phyloP scores from a whole-genome alignment of 2,113 vertebrate genomes.

The Holacanthus passer region DNA sequence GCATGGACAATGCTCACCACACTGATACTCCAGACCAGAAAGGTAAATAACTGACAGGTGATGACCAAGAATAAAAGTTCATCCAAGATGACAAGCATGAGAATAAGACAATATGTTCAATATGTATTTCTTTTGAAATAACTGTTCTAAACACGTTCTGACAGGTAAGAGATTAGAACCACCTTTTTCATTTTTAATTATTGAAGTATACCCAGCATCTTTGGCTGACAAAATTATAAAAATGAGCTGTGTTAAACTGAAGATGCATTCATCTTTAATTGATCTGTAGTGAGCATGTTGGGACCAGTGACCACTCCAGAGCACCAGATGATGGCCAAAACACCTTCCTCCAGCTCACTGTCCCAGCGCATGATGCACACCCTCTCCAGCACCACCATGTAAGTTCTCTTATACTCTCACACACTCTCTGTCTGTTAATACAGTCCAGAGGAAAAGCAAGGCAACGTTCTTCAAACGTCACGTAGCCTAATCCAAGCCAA shows the following conservation, averaged over 20 bases:
- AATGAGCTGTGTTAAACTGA: background rate
- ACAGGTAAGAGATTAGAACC: background rate
- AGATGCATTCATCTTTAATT: background rate
- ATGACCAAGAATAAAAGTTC: background rate
- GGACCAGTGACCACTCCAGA: conserved; percentile 95
- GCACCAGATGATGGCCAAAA: conserved; percentile 90
- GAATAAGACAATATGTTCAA: background rate
- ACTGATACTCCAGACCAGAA: conserved; percentile 86
- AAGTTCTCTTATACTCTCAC: conserved; percentile 53
- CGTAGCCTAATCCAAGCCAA: background rate
- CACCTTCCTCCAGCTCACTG: conserved; percentile 91
- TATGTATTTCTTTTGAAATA: too few relatives aligned
- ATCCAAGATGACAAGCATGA: background rate
- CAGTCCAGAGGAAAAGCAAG: background rate
- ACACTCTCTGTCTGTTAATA: background rate
- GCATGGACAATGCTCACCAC: conserved; percentile 82
- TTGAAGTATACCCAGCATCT: background rate
- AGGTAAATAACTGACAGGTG: conserved; percentile 80
- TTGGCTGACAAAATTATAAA: background rate
- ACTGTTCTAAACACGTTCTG: too few relatives aligned
- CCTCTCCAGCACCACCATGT: conserved; percentile 90
- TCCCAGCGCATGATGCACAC: conserved; percentile 91
- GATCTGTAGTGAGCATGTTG: conserved; percentile 89
- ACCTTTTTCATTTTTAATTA: background rate
- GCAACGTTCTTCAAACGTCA: background rate